A percentile compares a stretch with the other conserved stretches of the same genome.
These are phyloP conservation scores for Dione juno DNA, from an alignment of 2,888 invertebrate species.

Conservation along the genomic window DNA sequence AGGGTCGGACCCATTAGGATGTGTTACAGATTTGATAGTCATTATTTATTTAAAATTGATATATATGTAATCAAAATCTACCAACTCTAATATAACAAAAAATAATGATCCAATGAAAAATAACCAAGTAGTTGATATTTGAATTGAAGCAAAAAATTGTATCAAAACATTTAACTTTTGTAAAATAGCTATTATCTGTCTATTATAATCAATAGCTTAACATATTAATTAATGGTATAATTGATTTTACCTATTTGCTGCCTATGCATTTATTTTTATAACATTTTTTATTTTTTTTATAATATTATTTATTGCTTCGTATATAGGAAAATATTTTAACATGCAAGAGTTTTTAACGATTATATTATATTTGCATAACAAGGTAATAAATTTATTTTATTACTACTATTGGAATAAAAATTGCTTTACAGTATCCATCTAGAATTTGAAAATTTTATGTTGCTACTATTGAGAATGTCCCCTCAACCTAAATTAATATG, in stretches of 20 bases:
- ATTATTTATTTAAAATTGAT: no score
- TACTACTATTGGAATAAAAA: conserved; percentile 11
- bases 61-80: conserved; percentile 2
- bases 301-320: conserved; percentile 13
- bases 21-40: neutral
- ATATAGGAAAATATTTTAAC: conserved; percentile 6
- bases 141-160: conserved; percentile 9
- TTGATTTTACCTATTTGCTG: conserved; percentile 14
- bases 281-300: conserved; percentile 10
- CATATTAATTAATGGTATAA: neutral
- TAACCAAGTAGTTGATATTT: neutral
- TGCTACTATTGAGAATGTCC: neutral
- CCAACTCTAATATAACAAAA: conserved; percentile 2
- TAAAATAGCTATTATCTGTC: conserved; percentile 1
- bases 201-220: neutral
- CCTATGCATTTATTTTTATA: conserved; percentile 9
- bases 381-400: conserved; percentile 8
- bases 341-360: conserved; percentile 14
- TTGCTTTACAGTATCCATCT: conserved; percentile 10
- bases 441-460: neutral
- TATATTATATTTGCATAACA: conserved; percentile 15
- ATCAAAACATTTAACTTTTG: conserved; percentile 10
- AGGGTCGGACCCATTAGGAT: conserved; percentile 1
- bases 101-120: neutral
- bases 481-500: neutral